phyloP scores from a whole-genome alignment of 2,888 invertebrate genomes.

The Euproctis similis region DNA sequence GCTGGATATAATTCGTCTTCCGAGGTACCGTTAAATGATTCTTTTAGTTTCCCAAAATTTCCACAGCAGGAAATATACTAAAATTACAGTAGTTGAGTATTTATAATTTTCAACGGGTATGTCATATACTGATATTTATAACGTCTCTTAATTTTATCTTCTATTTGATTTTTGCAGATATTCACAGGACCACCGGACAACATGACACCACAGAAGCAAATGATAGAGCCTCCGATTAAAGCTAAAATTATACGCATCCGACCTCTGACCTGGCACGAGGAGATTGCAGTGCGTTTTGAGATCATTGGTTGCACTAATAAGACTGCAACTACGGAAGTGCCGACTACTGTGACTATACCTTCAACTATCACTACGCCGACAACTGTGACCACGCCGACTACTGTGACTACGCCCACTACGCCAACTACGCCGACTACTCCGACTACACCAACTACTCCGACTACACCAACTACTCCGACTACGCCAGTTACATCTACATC shows the following conservation, averaged over 20 bases:
- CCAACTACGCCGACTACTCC: not conserved
- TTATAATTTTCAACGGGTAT: no score
- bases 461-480: slow-evolving; percentile 1
- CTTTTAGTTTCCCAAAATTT: no score
- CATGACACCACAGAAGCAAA: slow-evolving; percentile 74
- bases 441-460: not conserved
- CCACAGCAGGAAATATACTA: no score
- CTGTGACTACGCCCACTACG: not conserved
- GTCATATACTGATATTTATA: no score
- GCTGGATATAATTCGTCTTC: no score
- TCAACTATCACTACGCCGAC: not conserved
- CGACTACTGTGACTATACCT: not conserved
- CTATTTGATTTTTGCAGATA: slow-evolving; percentile 64
- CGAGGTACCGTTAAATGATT: no score
- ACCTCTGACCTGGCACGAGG: slow-evolving; percentile 84
- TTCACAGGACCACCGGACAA: slow-evolving; percentile 84
- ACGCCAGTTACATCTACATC: slow-evolving; percentile 1
- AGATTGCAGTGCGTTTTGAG: slow-evolving; percentile 80
- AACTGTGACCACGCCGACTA: not conserved
- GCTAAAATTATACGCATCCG: slow-evolving; percentile 82
- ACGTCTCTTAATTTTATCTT: no score
- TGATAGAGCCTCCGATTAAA: slow-evolving; percentile 83
- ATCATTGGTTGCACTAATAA: slow-evolving; percentile 80
- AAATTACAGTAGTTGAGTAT: no score
- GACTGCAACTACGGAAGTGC: slow-evolving; percentile 1